phyloP scores from a whole-genome alignment of 2,888 invertebrate species.

The Calliphora vomitoria region DNA sequence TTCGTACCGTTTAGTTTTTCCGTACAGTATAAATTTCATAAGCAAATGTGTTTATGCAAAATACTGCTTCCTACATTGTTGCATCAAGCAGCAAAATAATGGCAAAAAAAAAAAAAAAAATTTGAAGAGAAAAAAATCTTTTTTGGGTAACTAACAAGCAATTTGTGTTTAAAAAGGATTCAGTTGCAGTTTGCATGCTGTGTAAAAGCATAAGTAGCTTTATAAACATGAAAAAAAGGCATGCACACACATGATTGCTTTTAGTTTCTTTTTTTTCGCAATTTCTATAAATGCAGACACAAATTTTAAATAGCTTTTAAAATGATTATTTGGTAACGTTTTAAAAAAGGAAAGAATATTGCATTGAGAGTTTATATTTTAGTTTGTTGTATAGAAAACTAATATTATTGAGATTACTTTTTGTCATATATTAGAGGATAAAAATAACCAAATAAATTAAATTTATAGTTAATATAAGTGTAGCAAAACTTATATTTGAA shows the following conservation, averaged over 20 bases:
- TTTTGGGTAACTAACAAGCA: constrained; percentile 36
- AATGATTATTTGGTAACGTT: not conserved
- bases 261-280: not conserved
- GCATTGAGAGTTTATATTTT: too few relatives aligned
- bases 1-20: not conserved
- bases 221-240: constrained; percentile 18
- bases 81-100: constrained; percentile 1
- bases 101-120: not conserved
- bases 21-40: constrained; percentile 6
- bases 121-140: not conserved
- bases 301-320: constrained; percentile 24
- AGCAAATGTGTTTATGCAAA: constrained; percentile 17
- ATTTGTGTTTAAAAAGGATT: constrained; percentile 29
- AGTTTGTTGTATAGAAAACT: too few relatives aligned
- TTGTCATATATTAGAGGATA: too few relatives aligned
- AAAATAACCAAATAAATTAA: not conserved
- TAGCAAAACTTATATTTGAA: not conserved
- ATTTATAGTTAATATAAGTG: not conserved
- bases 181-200: constrained; percentile 15
- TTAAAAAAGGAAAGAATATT: too few relatives aligned
- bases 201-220: constrained; percentile 27
- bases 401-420: too few relatives aligned
- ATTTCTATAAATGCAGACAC: not conserved
- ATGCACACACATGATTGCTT: constrained; percentile 29
- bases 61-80: not conserved